Evolutionary conservation across 2,797 vertebrate species (phyloP).

Genomic region (Valencia hispanica): DNA sequence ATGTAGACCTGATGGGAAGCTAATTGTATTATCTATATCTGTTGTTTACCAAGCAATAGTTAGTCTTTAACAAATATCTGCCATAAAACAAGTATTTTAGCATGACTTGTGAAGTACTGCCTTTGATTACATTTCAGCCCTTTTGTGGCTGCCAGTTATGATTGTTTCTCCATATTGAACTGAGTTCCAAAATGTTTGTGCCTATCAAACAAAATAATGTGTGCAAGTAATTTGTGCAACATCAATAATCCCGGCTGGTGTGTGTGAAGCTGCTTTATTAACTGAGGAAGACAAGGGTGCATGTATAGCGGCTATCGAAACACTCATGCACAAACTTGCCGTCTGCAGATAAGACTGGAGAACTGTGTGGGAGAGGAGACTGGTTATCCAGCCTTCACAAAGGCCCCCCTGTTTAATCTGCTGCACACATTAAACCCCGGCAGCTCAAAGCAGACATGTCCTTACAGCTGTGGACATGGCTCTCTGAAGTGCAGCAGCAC

Average conservation of each 20-base stretch:
- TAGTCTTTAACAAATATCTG: not conserved
- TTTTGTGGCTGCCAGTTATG: not conserved
- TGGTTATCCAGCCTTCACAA: conserved; percentile 57
- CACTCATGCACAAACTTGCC: conserved; percentile 34
- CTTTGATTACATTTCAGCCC: not conserved
- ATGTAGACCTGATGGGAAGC: not conserved
- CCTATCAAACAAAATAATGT: conserved; percentile 2
- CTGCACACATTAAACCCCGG: conserved; percentile 68
- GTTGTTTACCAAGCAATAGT: not conserved
- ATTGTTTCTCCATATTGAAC: not conserved
- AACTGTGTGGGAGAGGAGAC: conserved; percentile 59
- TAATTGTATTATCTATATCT: not conserved
- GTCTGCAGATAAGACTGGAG: conserved; percentile 38
- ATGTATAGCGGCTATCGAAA: conserved; percentile 18
- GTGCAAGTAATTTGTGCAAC: no score
- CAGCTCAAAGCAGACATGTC: conserved; percentile 74
- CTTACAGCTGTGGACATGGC: conserved; percentile 71
- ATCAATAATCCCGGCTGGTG: conserved; percentile 21
- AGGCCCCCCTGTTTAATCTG: conserved; percentile 66
- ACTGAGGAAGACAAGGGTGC: conserved; percentile 35
- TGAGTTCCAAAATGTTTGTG: not conserved
- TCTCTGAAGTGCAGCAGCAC: conserved; percentile 60
- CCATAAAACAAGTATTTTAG: not conserved
- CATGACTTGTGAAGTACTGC: not conserved
- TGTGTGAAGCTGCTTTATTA: conserved; percentile 58